Percentiles rank a stretch among this genome's conserved stretches.
Evolutionary conservation across 2,113 vertebrate species (phyloP).

Genomic region (Nycticryphes semicollaris): DNA sequence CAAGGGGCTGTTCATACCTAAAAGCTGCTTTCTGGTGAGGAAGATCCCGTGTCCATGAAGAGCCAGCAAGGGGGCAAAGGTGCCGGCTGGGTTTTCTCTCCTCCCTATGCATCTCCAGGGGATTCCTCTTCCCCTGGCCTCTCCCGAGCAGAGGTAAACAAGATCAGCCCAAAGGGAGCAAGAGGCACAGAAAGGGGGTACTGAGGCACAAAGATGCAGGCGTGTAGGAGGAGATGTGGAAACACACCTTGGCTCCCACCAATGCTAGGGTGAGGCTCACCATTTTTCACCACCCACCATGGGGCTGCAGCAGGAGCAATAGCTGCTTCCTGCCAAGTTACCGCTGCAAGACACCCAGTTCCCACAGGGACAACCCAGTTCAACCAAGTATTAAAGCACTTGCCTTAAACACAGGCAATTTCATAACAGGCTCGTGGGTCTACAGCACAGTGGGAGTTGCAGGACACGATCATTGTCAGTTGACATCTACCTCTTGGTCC

Average conservation of each 20-base stretch:
- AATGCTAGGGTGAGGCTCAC: neutral
- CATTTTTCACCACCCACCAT: fast-evolving
- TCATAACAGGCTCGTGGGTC: neutral
- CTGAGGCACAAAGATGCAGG: neutral
- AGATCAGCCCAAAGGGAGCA: neutral
- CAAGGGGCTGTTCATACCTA: neutral
- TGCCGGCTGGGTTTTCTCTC: neutral
- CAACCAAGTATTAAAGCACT: neutral
- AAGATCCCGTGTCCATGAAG: fast-evolving
- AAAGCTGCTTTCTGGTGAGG: neutral
- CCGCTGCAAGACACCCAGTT: too few species aligned
- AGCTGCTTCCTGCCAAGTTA: neutral
- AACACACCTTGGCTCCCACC: fast-evolving
- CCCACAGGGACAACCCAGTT: neutral
- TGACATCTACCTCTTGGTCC: neutral
- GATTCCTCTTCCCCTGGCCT: neutral
- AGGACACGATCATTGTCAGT: neutral
- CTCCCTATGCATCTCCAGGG: neutral
- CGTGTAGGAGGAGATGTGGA: too few species aligned
- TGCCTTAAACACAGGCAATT: neutral
- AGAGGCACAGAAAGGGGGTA: neutral
- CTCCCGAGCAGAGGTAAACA: neutral
- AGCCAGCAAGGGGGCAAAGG: fast-evolving
- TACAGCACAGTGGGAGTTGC: neutral
- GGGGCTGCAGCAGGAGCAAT: neutral